Conservation (phyloP, 2,888 invertebrate species). For the Incurvaria masculella region DNA sequence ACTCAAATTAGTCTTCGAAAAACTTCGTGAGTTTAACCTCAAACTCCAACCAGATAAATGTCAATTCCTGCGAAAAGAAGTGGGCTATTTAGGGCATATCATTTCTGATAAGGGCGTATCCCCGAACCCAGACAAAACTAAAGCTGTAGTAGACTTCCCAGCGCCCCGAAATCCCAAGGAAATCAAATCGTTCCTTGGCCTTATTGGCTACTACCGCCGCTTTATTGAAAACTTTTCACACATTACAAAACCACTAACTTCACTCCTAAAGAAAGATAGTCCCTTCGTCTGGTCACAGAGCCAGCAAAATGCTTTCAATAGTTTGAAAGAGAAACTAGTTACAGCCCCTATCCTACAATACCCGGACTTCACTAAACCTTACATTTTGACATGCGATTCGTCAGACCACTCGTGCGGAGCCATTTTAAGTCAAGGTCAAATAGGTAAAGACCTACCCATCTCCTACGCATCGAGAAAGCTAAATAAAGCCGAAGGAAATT, state of each 20-base stretch:
- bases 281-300: slow-evolving; percentile 1
- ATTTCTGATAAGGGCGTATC: slow-evolving; percentile 13
- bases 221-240: slow-evolving; percentile 20
- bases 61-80: slow-evolving; percentile 15
- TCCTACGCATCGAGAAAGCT: slow-evolving; percentile 11
- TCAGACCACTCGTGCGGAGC: slow-evolving; percentile 18
- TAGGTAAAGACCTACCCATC: slow-evolving; percentile 17
- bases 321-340: slow-evolving; percentile 6
- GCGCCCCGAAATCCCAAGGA: slow-evolving; percentile 14
- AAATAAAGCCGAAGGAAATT: slow-evolving; percentile 19
- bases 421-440: slow-evolving; percentile 17
- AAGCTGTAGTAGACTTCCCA: slow-evolving; percentile 12
- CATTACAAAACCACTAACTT: slow-evolving; percentile 9
- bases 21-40: slow-evolving; percentile 11
- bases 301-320: slow-evolving; percentile 6
- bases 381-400: slow-evolving; percentile 22
- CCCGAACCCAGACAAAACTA: slow-evolving; percentile 17
- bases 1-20: slow-evolving; percentile 11
- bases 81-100: slow-evolving; percentile 16
- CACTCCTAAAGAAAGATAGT: slow-evolving; percentile 3
- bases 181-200: slow-evolving; percentile 20
- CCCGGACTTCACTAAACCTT: slow-evolving; percentile 21
- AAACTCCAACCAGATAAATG: slow-evolving; percentile 18
- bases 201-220: slow-evolving; percentile 21
- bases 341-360: slow-evolving; percentile 16